phyloP scores from a whole-genome alignment of 2,113 vertebrate species.

The Elgaria multicarinata region DNA sequence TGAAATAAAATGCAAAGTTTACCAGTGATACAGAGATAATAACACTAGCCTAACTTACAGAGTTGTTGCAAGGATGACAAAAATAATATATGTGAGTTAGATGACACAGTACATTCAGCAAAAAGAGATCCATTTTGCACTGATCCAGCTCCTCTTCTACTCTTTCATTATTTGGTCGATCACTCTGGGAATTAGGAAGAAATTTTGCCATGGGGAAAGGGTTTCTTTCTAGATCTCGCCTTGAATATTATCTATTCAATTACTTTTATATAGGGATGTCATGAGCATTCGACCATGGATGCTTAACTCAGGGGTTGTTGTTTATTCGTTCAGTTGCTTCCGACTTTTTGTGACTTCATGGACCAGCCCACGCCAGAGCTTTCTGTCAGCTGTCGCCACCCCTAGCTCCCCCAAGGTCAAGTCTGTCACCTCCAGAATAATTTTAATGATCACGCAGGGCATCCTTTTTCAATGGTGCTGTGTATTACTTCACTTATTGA shows the following conservation, averaged over 20 bases:
- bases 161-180: background rate
- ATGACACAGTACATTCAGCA: background rate
- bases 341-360: too few relatives aligned
- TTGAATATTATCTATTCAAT: background rate
- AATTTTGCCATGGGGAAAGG: background rate
- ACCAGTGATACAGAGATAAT: background rate
- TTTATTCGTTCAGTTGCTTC: too few relatives aligned
- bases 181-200: background rate
- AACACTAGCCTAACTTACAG: background rate
- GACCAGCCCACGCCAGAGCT: too few relatives aligned
- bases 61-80: background rate
- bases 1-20: background rate
- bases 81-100: background rate
- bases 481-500: too few relatives aligned
- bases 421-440: too few relatives aligned
- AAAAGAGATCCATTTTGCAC: background rate
- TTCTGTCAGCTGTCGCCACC: too few relatives aligned
- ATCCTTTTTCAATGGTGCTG: too few relatives aligned
- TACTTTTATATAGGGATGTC: background rate
- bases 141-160: background rate
- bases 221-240: background rate
- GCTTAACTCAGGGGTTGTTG: too few relatives aligned
- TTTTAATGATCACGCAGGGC: too few relatives aligned
- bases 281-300: background rate
- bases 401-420: too few relatives aligned